Conservation (phyloP, 2,888 invertebrate genomes). For the Fissipunctia ypsillon region DNA sequence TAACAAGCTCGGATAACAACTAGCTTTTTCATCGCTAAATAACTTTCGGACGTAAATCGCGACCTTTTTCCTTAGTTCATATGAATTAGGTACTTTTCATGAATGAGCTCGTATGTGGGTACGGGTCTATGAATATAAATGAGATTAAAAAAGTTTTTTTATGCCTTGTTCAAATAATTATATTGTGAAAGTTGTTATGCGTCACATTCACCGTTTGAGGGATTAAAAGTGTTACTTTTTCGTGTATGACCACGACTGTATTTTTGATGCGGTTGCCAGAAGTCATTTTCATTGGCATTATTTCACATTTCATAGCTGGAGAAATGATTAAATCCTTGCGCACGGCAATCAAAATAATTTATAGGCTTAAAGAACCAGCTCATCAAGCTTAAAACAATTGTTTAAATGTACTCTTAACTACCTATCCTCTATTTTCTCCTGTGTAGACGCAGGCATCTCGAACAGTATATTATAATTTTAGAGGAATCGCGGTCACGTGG, state of each 20-base stretch:
- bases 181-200: conserved; percentile 54
- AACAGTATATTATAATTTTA: too few relatives aligned
- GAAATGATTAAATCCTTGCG: not conserved
- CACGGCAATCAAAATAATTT: not conserved
- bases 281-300: too few relatives aligned
- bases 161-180: conserved; percentile 66
- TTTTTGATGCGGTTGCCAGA: not conserved
- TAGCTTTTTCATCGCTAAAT: conserved; percentile 11
- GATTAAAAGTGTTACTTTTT: not conserved
- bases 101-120: conserved; percentile 66
- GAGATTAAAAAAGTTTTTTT: conserved; percentile 79
- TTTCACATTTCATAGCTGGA: not conserved
- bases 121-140: conserved; percentile 78
- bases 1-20: conserved; percentile 10
- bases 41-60: conserved; percentile 31
- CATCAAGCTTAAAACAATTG: not conserved
- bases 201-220: conserved; percentile 7
- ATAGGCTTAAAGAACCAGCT: too few relatives aligned
- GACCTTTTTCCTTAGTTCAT: conserved; percentile 47
- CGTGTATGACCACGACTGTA: not conserved
- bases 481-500: too few relatives aligned
- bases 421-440: too few relatives aligned
- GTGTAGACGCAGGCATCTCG: too few relatives aligned
- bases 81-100: conserved; percentile 70
- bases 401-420: not conserved